These are phyloP conservation scores for Emydoidea blandingii DNA, from an alignment of 2,797 vertebrate species.

Conservation along the genomic window DNA sequence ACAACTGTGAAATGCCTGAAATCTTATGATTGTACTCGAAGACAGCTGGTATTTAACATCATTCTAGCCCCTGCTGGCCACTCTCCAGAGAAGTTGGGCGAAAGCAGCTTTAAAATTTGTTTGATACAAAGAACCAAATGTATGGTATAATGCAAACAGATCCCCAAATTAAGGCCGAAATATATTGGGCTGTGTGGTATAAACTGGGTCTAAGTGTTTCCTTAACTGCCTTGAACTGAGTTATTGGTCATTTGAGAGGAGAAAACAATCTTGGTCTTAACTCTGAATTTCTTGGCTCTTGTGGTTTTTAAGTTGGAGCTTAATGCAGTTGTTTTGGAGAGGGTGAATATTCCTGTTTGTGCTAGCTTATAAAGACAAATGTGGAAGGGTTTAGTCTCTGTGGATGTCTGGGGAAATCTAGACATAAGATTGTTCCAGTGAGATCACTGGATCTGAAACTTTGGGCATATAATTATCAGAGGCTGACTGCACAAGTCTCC, in stretches of 20 bases:
- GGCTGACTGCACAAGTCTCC: not conserved
- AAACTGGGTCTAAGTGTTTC: not conserved
- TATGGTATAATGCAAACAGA: not conserved
- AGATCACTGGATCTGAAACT: not conserved
- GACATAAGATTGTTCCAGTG: not conserved
- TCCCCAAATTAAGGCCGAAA: not conserved
- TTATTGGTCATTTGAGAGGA: conserved; percentile 47
- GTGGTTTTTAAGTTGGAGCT: not conserved
- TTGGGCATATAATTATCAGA: not conserved
- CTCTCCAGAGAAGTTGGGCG: not conserved
- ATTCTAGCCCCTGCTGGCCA: not conserved
- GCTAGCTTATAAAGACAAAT: too few species aligned
- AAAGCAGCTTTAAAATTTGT: not conserved
- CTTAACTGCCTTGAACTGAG: not conserved
- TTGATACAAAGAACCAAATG: not conserved
- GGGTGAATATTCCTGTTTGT: not conserved
- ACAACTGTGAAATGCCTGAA: not conserved
- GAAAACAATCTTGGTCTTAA: conserved; percentile 57
- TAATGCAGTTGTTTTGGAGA: not conserved
- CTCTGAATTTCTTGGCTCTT: conserved; percentile 28
- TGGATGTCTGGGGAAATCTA: not conserved
- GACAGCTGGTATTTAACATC: not conserved
- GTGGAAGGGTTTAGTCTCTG: not conserved
- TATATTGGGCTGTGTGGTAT: not conserved
- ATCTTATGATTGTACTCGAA: not conserved